Conservation (phyloP, 2,888 invertebrate species). For the Apotomis betuletana region DNA sequence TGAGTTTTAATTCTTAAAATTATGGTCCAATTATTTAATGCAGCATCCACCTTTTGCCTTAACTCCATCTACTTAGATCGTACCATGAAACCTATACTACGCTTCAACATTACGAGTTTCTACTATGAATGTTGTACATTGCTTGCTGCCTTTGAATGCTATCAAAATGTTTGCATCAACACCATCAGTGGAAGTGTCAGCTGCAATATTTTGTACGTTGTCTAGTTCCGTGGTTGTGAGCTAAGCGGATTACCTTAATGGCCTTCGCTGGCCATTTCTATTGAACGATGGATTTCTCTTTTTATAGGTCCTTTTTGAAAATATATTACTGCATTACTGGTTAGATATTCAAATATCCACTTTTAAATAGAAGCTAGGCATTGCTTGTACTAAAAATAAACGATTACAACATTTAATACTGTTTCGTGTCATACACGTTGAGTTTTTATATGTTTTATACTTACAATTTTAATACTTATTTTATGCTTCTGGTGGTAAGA, state of each 20-base stretch:
- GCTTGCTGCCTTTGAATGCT: neutral
- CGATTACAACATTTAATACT: too few species aligned
- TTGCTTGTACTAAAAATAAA: too few species aligned
- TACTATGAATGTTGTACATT: neutral
- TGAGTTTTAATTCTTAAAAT: slow-evolving; percentile 37
- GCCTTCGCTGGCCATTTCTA: slow-evolving; percentile 71
- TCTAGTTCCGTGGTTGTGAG: slow-evolving; percentile 39
- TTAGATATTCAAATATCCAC: slow-evolving; percentile 11
- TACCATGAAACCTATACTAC: slow-evolving; percentile 10
- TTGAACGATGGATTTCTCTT: slow-evolving; percentile 69
- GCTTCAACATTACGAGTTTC: neutral
- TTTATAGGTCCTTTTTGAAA: slow-evolving; percentile 57
- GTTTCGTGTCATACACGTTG: too few species aligned
- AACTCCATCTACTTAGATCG: slow-evolving; percentile 34
- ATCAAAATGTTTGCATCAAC: neutral
- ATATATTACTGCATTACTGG: neutral
- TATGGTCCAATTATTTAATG: slow-evolving; percentile 41
- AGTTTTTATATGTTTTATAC: too few species aligned
- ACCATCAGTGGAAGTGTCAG: slow-evolving; percentile 40
- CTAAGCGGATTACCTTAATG: slow-evolving; percentile 68
- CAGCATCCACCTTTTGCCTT: slow-evolving; percentile 38
- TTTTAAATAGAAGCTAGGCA: neutral
- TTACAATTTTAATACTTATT: too few species aligned
- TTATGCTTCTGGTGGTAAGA: too few species aligned
- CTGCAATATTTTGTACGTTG: neutral